A percentile compares a stretch with the other conserved stretches of the same genome.
Evolutionary conservation across 2,113 vertebrate species (phyloP).

Genomic region (Thomomys bottae): DNA sequence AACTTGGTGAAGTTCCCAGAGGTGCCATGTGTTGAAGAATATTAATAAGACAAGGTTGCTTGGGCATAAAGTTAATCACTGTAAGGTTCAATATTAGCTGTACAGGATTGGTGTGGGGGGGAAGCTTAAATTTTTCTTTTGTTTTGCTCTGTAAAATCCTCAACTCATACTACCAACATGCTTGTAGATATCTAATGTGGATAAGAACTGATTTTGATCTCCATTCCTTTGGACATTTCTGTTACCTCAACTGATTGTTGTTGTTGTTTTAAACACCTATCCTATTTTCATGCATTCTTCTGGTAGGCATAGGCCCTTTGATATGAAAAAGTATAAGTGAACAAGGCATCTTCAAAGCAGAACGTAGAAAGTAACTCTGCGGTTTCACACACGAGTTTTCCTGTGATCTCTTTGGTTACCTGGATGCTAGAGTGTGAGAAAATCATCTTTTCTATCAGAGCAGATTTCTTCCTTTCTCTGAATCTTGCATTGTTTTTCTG

Average conservation of each 20-base stretch:
- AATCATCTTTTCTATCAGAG: too few relatives aligned
- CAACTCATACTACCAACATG: neutral
- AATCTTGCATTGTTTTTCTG: too few relatives aligned
- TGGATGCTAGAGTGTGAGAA: neutral
- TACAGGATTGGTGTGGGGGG: neutral
- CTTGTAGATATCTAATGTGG: neutral
- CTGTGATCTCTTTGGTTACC: neutral
- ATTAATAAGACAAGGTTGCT: constrained; percentile 27
- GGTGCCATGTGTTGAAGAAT: neutral
- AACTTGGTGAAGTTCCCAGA: constrained; percentile 45
- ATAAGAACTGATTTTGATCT: neutral
- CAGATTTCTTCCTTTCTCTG: too few relatives aligned
- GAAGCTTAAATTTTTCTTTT: neutral
- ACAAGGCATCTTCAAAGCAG: neutral
- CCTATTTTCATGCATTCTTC: constrained; percentile 22
- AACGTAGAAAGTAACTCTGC: neutral
- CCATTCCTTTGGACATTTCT: constrained; percentile 6
- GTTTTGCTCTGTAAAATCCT: too few relatives aligned
- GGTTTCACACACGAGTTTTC: neutral
- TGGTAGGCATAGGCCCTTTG: neutral
- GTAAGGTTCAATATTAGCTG: neutral
- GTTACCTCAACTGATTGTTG: constrained; percentile 13
- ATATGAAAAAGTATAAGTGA: neutral
- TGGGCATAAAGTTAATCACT: neutral
- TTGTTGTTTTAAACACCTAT: neutral